A percentile compares a stretch with the other conserved stretches of the same genome.
Evolutionary conservation across 1,140 invertebrate genomes (phyloP).

Genomic region (Tetramorium parvispinum): DNA sequence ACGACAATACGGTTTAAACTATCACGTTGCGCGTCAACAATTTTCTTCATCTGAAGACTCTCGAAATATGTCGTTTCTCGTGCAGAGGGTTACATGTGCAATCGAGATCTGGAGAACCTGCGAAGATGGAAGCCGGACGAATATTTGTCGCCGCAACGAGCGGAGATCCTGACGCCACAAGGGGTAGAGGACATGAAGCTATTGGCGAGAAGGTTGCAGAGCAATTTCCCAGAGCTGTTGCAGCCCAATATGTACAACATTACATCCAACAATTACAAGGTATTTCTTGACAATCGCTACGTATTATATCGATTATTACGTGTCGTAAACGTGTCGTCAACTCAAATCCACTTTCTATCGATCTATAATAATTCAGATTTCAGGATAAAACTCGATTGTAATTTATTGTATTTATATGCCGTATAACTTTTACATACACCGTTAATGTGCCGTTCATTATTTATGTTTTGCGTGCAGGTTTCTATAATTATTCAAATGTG

Average conservation of each 20-base stretch:
- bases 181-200: conserved; percentile 81
- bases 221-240: conserved; percentile 81
- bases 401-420: not conserved
- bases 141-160: conserved; percentile 70
- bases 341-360: not conserved
- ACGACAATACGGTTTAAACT: not conserved
- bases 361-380: not conserved
- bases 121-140: conserved; percentile 78
- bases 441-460: too few species aligned
- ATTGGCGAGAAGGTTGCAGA: conserved; percentile 80
- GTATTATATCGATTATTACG: not conserved
- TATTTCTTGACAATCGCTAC: conserved; percentile 34
- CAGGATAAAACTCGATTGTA: not conserved
- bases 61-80: not conserved
- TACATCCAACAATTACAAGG: conserved; percentile 74
- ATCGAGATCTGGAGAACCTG: conserved; percentile 81
- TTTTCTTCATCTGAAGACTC: not conserved
- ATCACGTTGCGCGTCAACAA: not conserved
- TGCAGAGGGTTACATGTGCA: conserved; percentile 82
- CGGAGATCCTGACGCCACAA: conserved; percentile 78
- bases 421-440: not conserved
- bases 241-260: conserved; percentile 63
- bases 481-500: not conserved
- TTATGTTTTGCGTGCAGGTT: too few species aligned
- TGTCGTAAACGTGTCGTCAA: not conserved